phyloP scores from a whole-genome alignment of 2,888 invertebrate genomes.

The Rugalucina vietnamica region DNA sequence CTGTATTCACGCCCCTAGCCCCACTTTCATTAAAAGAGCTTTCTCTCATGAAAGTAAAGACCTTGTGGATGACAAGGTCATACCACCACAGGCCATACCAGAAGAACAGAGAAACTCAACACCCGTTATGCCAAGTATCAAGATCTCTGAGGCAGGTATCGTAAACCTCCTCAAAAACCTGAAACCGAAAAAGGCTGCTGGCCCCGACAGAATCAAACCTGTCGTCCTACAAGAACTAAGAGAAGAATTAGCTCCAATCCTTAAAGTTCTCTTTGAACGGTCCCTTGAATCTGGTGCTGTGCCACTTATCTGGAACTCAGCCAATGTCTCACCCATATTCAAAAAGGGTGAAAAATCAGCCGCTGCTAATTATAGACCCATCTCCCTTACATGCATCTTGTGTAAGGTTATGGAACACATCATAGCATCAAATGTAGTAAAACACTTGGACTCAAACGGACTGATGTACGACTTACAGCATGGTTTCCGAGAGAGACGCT shows the following conservation, averaged over 20 bases:
- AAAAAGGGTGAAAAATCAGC: constrained; percentile 24
- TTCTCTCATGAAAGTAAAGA: neutral
- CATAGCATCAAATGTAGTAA: constrained; percentile 22
- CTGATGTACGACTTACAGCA: constrained; percentile 31
- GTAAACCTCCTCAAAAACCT: too few species aligned
- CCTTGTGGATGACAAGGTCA: neutral
- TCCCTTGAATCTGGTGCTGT: neutral
- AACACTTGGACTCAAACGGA: constrained; percentile 25
- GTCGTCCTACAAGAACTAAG: neutral
- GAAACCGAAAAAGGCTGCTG: too few species aligned
- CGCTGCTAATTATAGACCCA: constrained; percentile 25
- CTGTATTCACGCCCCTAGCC: neutral
- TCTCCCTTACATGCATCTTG: constrained; percentile 27
- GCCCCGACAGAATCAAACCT: too few species aligned
- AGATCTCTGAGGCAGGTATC: neutral
- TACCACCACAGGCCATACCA: neutral
- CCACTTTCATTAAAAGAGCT: neutral
- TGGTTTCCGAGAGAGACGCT: constrained; percentile 22
- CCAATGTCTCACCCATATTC: constrained; percentile 24
- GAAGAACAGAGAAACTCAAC: neutral
- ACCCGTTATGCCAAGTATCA: neutral
- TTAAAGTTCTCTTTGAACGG: neutral
- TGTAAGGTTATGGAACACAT: constrained; percentile 31
- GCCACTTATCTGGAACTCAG: constrained; percentile 17
- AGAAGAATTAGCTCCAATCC: neutral